These are phyloP conservation scores for Melanaphis sacchari DNA, from an alignment of 1,140 invertebrate genomes.

Conservation along the genomic window DNA sequence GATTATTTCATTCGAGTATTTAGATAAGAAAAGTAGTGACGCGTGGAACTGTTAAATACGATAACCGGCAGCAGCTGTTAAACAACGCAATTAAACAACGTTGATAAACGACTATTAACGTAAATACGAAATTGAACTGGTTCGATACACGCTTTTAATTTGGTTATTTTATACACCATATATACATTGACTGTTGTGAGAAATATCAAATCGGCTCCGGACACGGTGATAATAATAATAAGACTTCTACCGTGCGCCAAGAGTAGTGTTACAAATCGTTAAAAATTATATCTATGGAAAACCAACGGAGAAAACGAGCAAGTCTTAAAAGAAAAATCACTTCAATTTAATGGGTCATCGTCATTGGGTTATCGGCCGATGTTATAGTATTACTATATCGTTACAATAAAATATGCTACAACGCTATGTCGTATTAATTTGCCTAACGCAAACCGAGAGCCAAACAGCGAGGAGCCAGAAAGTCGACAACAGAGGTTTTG, in stretches of 20 bases:
- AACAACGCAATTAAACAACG: conserved; percentile 5
- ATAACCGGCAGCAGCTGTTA: not conserved
- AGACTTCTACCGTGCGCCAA: not conserved
- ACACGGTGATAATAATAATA: not conserved
- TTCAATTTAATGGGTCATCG: not conserved
- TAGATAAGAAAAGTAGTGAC: not conserved
- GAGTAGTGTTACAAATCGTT: not conserved
- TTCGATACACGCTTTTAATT: not conserved
- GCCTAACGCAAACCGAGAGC: not conserved
- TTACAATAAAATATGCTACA: not conserved
- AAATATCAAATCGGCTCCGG: not conserved
- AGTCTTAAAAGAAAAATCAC: not conserved
- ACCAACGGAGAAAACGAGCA: not conserved
- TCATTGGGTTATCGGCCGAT: not conserved
- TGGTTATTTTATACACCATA: not conserved
- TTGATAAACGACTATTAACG: not conserved
- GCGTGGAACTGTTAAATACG: not conserved
- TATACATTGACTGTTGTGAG: not conserved
- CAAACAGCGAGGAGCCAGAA: not conserved
- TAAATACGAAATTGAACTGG: not conserved
- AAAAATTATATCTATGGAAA: not conserved
- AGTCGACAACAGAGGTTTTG: not conserved
- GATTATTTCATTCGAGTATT: not conserved
- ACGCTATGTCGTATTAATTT: not conserved
- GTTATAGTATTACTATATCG: not conserved